Percentiles rank a stretch among this genome's conserved stretches.
Conservation (phyloP, 2,113 vertebrate genomes). For the Seriola dumerili region DNA sequence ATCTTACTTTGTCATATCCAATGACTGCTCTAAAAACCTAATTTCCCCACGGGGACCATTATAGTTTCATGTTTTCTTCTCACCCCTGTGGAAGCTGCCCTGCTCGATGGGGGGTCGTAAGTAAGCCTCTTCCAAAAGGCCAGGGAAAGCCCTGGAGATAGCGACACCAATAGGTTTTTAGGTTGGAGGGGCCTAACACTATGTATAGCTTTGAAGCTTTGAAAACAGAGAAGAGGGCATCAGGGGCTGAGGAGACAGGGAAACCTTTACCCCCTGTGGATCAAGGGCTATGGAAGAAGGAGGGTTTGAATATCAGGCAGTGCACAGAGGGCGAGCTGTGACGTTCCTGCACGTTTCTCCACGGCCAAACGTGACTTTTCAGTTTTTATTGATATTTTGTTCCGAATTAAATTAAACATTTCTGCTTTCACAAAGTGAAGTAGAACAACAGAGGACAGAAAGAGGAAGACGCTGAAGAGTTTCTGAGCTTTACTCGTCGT, state of each 20-base stretch:
- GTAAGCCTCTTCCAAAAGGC: not conserved
- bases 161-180: not conserved
- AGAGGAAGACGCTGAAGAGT: not conserved
- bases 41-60: slow-evolving; percentile 20
- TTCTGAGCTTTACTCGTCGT: not conserved
- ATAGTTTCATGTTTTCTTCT: slow-evolving; percentile 43
- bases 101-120: slow-evolving; percentile 15
- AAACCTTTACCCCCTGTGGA: slow-evolving; percentile 8
- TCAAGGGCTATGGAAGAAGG: not conserved
- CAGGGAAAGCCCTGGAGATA: slow-evolving; percentile 37
- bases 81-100: not conserved
- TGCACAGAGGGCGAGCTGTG: not conserved
- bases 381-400: not conserved
- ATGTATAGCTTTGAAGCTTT: slow-evolving; percentile 65
- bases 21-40: not conserved
- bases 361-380: not conserved
- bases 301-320: slow-evolving; percentile 25
- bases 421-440: not conserved
- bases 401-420: not conserved
- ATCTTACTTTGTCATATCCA: not conserved
- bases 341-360: not conserved
- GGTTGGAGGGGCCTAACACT: slow-evolving; percentile 17
- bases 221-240: slow-evolving; percentile 50
- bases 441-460: not conserved
- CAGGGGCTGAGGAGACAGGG: not conserved